These are phyloP conservation scores for Sipha flava DNA, from an alignment of 1,140 invertebrate species.

Conservation along the genomic window DNA sequence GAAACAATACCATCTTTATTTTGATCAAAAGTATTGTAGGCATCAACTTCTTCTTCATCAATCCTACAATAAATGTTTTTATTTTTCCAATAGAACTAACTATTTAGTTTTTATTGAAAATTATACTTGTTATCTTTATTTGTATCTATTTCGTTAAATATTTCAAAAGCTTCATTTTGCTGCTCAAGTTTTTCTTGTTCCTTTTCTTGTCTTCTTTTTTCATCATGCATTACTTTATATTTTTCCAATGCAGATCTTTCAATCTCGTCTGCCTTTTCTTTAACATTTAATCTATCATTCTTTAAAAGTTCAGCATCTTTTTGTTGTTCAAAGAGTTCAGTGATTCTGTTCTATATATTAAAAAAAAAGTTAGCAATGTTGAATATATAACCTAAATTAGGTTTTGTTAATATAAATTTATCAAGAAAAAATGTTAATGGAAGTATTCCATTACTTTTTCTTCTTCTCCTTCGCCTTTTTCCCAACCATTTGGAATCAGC, in stretches of 20 bases:
- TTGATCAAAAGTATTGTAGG: slow-evolving; percentile 70
- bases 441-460: too few relatives aligned
- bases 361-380: too few relatives aligned
- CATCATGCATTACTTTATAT: slow-evolving; percentile 50
- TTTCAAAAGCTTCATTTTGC: slow-evolving; percentile 55
- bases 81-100: neutral
- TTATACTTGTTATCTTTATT: slow-evolving; percentile 56
- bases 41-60: slow-evolving; percentile 67
- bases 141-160: slow-evolving; percentile 66
- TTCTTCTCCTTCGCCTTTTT: too few relatives aligned
- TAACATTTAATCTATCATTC: slow-evolving; percentile 62
- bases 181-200: slow-evolving; percentile 50
- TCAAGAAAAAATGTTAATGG: too few relatives aligned
- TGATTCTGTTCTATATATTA: slow-evolving; percentile 48
- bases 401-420: too few relatives aligned
- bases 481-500: too few relatives aligned
- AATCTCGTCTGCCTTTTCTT: slow-evolving; percentile 60
- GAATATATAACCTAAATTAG: too few relatives aligned
- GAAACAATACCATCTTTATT: slow-evolving; percentile 78
- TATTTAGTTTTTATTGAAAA: neutral
- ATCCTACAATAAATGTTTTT: slow-evolving; percentile 46
- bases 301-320: slow-evolving; percentile 61
- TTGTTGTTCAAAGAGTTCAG: slow-evolving; percentile 61
- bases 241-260: slow-evolving; percentile 69
- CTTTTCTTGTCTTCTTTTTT: slow-evolving; percentile 50